phyloP scores from a whole-genome alignment of 2,113 vertebrate genomes.

The Sciurus niger region DNA sequence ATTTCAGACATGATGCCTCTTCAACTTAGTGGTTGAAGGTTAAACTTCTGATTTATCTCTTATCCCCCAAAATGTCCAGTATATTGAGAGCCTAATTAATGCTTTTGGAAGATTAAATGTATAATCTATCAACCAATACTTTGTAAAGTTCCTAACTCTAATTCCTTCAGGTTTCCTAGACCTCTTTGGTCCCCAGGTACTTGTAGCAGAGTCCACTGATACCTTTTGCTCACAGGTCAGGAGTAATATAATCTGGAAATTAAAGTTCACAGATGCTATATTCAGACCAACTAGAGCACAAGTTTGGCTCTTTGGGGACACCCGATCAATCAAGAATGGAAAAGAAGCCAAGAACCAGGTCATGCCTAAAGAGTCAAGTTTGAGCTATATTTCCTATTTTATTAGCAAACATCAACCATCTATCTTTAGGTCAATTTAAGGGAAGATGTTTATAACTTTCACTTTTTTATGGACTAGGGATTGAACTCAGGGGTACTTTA shows the following conservation, averaged over 20 bases:
- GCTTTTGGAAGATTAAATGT: neutral
- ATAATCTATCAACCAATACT: neutral
- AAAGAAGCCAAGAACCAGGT: constrained; percentile 24
- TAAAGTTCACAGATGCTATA: neutral
- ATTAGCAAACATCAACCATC: constrained; percentile 19
- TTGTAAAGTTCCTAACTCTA: neutral
- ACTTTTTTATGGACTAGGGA: too few species aligned
- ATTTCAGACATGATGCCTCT: neutral
- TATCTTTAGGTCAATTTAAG: constrained; percentile 43
- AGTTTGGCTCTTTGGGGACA: neutral
- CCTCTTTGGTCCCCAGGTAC: neutral
- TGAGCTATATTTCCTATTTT: constrained; percentile 25
- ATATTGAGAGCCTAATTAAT: neutral
- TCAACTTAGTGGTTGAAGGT: neutral
- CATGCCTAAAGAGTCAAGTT: neutral
- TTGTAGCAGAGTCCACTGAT: neutral
- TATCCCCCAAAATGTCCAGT: constrained; percentile 10
- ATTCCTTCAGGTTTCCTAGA: neutral
- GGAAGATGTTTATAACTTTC: neutral
- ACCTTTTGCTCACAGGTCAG: neutral
- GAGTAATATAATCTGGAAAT: neutral
- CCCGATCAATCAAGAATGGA: neutral
- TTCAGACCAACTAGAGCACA: neutral
- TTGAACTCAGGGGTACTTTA: too few species aligned
- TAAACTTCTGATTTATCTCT: constrained; percentile 8